Evolutionary conservation across 2,113 vertebrate genomes (phyloP).

Genomic region (Budorcas taxicolor): DNA sequence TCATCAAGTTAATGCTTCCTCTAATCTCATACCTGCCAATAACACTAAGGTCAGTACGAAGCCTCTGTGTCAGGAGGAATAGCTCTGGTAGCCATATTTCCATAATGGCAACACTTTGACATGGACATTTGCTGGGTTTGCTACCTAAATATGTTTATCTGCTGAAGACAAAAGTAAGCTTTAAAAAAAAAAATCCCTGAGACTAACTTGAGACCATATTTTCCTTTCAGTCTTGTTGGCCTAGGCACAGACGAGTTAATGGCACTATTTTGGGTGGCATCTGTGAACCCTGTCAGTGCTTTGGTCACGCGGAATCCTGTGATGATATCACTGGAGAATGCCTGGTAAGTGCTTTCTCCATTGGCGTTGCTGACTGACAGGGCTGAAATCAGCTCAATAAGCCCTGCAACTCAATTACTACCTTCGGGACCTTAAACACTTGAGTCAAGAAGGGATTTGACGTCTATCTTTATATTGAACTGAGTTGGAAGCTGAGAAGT

Average conservation of each 20-base stretch:
- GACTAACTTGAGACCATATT: background rate
- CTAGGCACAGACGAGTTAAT: slow-evolving; percentile 83
- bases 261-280: slow-evolving; percentile 82
- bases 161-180: background rate
- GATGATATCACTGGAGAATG: slow-evolving; percentile 86
- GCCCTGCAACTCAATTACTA: background rate
- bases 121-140: slow-evolving; percentile 1
- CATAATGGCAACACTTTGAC: slow-evolving; percentile 12
- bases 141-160: background rate
- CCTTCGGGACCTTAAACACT: background rate
- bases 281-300: slow-evolving; percentile 85
- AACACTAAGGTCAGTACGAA: slow-evolving; percentile 77
- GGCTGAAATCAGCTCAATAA: background rate
- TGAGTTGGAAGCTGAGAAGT: slow-evolving; percentile 23
- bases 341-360: slow-evolving; percentile 77
- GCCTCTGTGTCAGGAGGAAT: background rate
- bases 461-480: background rate
- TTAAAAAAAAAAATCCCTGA: background rate
- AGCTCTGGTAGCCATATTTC: slow-evolving; percentile 2
- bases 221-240: slow-evolving; percentile 82
- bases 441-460: slow-evolving; percentile 22
- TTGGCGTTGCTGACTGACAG: background rate
- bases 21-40: slow-evolving; percentile 72
- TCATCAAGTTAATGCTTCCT: slow-evolving; percentile 71
- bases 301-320: slow-evolving; percentile 82